Base-by-base conservation (phyloP, 2,113 vertebrate species). In the Turnix velox region DNA sequence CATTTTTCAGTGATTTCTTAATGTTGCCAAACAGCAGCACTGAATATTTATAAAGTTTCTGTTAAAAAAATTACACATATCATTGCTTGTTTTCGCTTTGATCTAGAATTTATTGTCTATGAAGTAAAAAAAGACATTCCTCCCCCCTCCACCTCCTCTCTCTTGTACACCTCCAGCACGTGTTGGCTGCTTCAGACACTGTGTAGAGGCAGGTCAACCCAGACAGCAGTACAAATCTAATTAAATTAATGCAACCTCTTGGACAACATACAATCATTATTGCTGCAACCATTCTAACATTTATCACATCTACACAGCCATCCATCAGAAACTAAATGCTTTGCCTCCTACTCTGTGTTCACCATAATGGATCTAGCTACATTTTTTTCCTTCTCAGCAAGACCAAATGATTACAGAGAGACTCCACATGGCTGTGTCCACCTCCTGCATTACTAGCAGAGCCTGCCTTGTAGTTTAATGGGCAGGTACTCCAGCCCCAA, bases 241-340 rank as follows among this genome's bases (percentile, higher is more conserved):
- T 93, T 95, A 96, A 93, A 96, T 95, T 96, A 96, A 95, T 92
- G 95, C 91, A 94, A 55, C 87, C 75, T 87, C 81, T 75, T 6
- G n/a, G 91, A 96, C 87, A 96, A 89, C 71, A 62, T 2, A 45
- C 92, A 89, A 88, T 89, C 84, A 85, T 92, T 93, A 91, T 8
- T 62, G 74, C 84, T 19, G 8, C 87, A 87, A 59, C 78, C 67
- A 30, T 76, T 87, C 81, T 33, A 89, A 43, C 78, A 80, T 93
- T 89, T 80, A 87, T 96, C 94, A 94, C 87, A 59, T 59, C 81
- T 77, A 30, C 43, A 52, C 17, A 31, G 27, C 33, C 81, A 94
- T 87, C 87, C 72, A 89, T 95, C 94, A 96, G 78, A 54, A 92
- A 58, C 54, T 55, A 93, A 95, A 93, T 7, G 19, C 63, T 74